Base-by-base conservation (phyloP, 1,140 invertebrate genomes). In the Campoletis sonorensis region DNA sequence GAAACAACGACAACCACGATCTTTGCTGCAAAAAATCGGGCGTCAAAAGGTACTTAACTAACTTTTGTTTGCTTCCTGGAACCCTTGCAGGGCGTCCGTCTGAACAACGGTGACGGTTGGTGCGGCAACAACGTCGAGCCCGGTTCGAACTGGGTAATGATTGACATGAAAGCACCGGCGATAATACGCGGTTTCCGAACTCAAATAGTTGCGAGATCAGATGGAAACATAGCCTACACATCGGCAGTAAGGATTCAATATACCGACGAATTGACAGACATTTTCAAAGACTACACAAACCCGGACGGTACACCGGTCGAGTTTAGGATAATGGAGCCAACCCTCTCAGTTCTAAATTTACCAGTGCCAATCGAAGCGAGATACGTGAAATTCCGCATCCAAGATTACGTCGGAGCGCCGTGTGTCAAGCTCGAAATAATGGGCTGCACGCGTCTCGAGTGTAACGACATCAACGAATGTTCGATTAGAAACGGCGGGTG, bases 401-500 rank as follows among this genome's bases (percentile, higher is more conserved):
- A 97, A 92, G 97, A 98, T 89, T 99, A 96, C 88, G 94, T 96
- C 7, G 95, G 94, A 4, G 97, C 97, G 7, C 98, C 97, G 4
- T 99, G 98, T 86, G 91, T 98, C 77, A 96, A 97, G 89, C 88
- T 99, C 51, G 98, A 99, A 93, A 93, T 98, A 21, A 98, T 98
- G 95, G 98, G 98, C 10, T 99, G 98, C 90, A 96, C 96, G 0
- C 93, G 97, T 83, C 93, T 98, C 82, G 97, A 98, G 87, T 99
- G 98, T 89, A 93, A 94, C 13, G 98, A 99, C 89, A 95, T 98
- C 40, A 98, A 99, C 88, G 98, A 99, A 91, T 99, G 98, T 90
- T 93, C 94, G 71, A 93, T 93, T 23, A 95, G 96, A 81, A 99
- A 99, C 90, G 98, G 98, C 11, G 97, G 97, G 23, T 99, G 98